Evolutionary conservation across 2,113 vertebrate genomes (phyloP).

Genomic region (Microcebus lehilahytsara): DNA sequence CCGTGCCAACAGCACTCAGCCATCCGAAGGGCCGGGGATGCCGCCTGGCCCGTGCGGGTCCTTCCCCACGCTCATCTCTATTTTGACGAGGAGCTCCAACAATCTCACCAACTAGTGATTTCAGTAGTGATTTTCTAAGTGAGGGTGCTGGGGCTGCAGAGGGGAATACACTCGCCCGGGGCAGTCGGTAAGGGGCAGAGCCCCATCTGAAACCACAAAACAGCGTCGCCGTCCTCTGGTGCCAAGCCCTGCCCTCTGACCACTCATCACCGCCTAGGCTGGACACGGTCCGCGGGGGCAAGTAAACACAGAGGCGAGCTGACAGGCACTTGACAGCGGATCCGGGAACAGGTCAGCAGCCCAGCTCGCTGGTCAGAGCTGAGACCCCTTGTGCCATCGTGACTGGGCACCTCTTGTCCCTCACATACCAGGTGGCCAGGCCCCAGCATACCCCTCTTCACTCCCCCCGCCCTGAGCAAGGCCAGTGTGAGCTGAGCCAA

Average conservation of each 20-base stretch:
- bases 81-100: neutral
- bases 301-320: neutral
- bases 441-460: too few relatives aligned
- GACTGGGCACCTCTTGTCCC: neutral
- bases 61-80: neutral
- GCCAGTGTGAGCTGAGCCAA: too few relatives aligned
- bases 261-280: neutral
- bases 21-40: neutral
- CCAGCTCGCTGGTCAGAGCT: neutral
- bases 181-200: neutral
- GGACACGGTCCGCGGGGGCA: neutral
- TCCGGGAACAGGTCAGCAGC: too few relatives aligned
- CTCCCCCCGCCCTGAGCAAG: neutral
- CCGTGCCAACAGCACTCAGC: neutral
- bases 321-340: neutral
- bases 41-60: neutral
- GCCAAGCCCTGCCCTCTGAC: neutral
- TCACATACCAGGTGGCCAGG: neutral
- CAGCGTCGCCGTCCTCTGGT: neutral
- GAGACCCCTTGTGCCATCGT: neutral
- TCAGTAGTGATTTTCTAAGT: neutral
- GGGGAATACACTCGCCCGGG: neutral
- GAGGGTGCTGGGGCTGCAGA: neutral
- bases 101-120: neutral
- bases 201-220: neutral